Evolutionary conservation across 2,113 vertebrate species (phyloP), one percentile per base, ranked within the genome.

Genomic region (Varanus komodoensis): DNA sequence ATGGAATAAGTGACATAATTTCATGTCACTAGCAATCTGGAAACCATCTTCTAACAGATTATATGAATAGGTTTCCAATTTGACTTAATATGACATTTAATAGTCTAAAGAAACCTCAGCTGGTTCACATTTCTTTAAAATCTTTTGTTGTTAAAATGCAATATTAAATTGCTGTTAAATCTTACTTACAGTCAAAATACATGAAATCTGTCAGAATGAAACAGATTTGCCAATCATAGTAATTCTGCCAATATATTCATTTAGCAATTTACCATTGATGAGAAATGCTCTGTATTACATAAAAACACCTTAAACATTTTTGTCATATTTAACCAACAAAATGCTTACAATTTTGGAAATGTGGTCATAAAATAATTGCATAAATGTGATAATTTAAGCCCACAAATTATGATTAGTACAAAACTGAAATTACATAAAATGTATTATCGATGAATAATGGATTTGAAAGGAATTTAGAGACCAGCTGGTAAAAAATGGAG

Each of bases 71-170:
- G 9, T 78, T 57, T 79, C 71, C 27, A 84, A 9, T 48, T 81
- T 67, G 91, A 87, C 8, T 88, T 32, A 89, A 81, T 89, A 21
- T 1, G 80, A n/a, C 17, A 32, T 85, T n/a, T 81, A 29, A 4
- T 44, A 11, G 69, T 89, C 52, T 87, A 67, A 88, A 92, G 12
- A 82, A 82, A 86, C 0, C 89, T 1, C 8, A 69, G 89, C 82
- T 1, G 2, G 34, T 12, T 88, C 90, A 48, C 27, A 61, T 32
- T 81, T n/a, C 52, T 48, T 73, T 52, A 71, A 34, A 80, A 38
- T 3, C 32, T 9, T 89, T 19, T 61, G 79, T 92, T 52, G 69
- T 92, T 44, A 87, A 54, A 3, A n/a, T 81, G 11, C 9, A 12
- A 67, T n/a, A 61, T 52, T 86, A 74, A 32, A 67, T 67, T 78